Evolutionary conservation across 2,797 vertebrate species (phyloP).

Genomic region (Eutrigla gurnardus): DNA sequence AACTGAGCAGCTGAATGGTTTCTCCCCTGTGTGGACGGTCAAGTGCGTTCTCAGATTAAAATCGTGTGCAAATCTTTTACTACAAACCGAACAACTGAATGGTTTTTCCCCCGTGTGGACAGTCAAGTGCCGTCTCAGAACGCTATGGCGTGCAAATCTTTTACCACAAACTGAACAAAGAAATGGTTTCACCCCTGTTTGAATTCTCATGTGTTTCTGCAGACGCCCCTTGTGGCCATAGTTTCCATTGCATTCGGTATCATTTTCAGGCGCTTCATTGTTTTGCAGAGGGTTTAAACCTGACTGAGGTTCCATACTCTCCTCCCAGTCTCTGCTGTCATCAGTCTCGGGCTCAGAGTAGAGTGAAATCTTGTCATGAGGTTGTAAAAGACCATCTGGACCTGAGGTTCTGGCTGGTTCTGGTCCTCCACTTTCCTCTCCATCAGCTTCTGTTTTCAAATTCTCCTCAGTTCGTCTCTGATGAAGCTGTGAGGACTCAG

Average conservation of each 20-base stretch:
- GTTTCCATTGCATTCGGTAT: not conserved
- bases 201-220: not conserved
- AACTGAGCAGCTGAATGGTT: conserved; percentile 32
- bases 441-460: not conserved
- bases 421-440: not conserved
- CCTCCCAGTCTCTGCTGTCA: conserved; percentile 3
- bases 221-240: not conserved
- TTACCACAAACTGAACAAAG: conserved; percentile 24
- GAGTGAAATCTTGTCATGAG: not conserved
- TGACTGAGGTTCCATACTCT: not conserved
- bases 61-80: conserved; percentile 2
- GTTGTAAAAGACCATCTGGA: not conserved
- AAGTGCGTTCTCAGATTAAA: conserved; percentile 3
- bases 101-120: conserved; percentile 4
- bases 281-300: not conserved
- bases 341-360: conserved; percentile 1
- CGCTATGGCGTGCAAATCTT: conserved; percentile 1
- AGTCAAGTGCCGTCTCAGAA: conserved; percentile 19
- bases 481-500: not conserved
- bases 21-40: conserved; percentile 29
- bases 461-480: not conserved
- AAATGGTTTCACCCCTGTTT: not conserved
- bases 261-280: not conserved
- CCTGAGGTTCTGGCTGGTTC: not conserved
- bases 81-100: not conserved